A percentile compares a stretch with the other conserved stretches of the same genome.
phyloP scores from a whole-genome alignment of 2,797 vertebrate species.

The Salarias fasciatus region DNA sequence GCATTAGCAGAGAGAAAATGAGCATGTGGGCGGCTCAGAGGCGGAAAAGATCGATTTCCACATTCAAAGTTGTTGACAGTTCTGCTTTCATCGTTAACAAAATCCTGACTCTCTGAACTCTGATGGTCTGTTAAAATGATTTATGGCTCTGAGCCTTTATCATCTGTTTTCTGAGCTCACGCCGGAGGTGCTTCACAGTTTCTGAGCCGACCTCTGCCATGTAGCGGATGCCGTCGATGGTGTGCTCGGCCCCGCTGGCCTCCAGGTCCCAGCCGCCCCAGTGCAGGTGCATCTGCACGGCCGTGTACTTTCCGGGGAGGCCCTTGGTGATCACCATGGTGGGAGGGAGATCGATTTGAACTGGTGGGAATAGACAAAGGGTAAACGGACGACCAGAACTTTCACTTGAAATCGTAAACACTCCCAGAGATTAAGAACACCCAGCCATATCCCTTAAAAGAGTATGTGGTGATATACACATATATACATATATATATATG shows the following conservation, averaged over 20 bases:
- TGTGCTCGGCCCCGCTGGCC: constrained; percentile 92
- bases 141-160: neutral
- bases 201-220: constrained; percentile 85
- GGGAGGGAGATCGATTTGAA: constrained; percentile 87
- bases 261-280: constrained; percentile 90
- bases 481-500: too few species aligned
- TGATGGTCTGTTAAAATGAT: neutral
- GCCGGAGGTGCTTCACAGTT: too few species aligned
- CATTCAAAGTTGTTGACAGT: neutral
- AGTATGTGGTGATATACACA: too few species aligned
- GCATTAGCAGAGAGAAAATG: neutral
- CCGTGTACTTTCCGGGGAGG: constrained; percentile 80
- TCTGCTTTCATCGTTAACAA: neutral
- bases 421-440: too few species aligned
- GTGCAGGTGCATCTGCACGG: constrained; percentile 93
- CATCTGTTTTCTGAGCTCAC: neutral
- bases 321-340: constrained; percentile 84
- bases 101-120: neutral
- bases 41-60: neutral
- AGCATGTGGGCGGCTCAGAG: neutral
- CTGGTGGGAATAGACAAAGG: constrained; percentile 78
- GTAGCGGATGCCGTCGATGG: constrained; percentile 88
- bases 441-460: too few species aligned
- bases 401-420: too few species aligned
- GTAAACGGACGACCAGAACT: too few species aligned